Conservation (phyloP, 2,797 vertebrate genomes). For the Phylloscopus collybita region DNA sequence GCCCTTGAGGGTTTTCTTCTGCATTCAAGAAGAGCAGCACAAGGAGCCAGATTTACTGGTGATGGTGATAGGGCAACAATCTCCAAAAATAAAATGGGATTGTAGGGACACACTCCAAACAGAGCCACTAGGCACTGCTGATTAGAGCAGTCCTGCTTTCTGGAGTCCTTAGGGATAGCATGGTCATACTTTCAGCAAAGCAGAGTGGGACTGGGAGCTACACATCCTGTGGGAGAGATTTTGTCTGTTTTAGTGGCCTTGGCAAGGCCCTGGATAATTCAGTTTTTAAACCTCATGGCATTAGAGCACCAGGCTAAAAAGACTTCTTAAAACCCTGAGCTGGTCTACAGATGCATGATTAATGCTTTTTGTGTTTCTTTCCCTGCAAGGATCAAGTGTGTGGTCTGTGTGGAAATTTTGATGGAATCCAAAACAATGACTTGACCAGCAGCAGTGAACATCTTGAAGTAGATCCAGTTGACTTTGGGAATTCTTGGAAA, state of each 20-base stretch:
- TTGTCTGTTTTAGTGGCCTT: not conserved
- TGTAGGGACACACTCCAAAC: not conserved
- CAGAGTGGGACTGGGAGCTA: not conserved
- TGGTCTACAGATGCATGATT: not conserved
- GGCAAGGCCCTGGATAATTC: not conserved
- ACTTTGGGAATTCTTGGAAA: constrained; percentile 98
- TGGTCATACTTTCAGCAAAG: not conserved
- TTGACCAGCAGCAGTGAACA: constrained; percentile 92
- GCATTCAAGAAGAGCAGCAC: not conserved
- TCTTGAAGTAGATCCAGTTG: constrained; percentile 87
- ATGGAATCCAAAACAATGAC: constrained; percentile 94
- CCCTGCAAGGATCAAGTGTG: constrained; percentile 86
- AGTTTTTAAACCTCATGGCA: not conserved
- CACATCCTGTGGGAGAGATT: not conserved
- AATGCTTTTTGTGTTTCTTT: constrained; percentile 33
- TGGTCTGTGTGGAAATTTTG: constrained; percentile 96
- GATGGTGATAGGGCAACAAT: not conserved
- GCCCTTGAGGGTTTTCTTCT: not conserved
- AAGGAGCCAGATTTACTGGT: not conserved
- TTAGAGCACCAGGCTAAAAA: not conserved
- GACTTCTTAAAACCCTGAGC: not conserved
- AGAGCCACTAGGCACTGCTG: not conserved
- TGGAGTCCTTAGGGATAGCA: not conserved
- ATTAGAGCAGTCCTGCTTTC: not conserved
- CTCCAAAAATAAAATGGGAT: not conserved